phyloP scores from a whole-genome alignment of 2,888 invertebrate genomes.

The Linnaemya tessellans region DNA sequence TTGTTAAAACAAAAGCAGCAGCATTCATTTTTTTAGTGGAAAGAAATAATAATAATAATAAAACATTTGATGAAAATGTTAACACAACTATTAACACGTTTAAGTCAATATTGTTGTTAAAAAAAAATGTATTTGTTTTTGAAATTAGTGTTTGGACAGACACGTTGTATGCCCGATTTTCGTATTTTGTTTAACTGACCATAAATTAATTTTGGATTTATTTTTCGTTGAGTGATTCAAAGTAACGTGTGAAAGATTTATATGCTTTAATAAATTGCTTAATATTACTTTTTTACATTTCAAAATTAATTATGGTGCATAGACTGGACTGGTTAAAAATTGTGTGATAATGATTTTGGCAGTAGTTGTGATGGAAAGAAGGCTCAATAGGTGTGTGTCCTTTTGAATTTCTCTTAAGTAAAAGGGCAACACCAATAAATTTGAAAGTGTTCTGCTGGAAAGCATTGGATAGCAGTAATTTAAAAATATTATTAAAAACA shows the following conservation, averaged over 20 bases:
- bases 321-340: constrained; percentile 12
- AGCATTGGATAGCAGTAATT: no score
- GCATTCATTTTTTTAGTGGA: neutral
- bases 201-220: constrained; percentile 10
- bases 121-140: constrained; percentile 13
- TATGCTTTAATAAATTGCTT: constrained; percentile 50
- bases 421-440: no score
- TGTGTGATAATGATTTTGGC: no score
- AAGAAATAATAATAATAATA: neutral
- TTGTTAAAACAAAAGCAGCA: neutral
- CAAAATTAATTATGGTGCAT: constrained; percentile 42
- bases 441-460: no score
- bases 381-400: no score
- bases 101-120: constrained; percentile 15
- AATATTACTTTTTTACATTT: constrained; percentile 24
- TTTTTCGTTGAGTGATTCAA: neutral
- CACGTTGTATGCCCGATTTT: neutral
- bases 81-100: constrained; percentile 45
- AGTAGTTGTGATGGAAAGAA: no score
- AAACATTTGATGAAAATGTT: constrained; percentile 14
- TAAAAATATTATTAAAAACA: no score
- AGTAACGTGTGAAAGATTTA: constrained; percentile 45
- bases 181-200: constrained; percentile 30
- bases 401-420: no score
- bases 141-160: neutral